Conservation (phyloP, 2,797 vertebrate genomes). For the Anniella stebbinsi region DNA sequence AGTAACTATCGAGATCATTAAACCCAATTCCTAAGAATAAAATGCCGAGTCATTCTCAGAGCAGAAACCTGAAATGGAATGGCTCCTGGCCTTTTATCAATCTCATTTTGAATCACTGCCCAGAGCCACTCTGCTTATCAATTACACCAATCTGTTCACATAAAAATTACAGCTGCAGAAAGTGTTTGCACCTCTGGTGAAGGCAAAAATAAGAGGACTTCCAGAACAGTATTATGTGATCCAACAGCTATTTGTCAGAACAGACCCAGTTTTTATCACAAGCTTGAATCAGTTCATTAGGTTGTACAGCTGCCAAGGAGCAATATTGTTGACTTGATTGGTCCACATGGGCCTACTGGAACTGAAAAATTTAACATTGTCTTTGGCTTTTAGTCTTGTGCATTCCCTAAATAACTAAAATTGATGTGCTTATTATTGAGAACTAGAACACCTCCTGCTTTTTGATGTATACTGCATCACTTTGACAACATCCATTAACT, state of each 20-base stretch:
- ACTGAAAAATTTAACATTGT: conserved; percentile 12
- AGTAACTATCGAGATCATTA: conserved; percentile 68
- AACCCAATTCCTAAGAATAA: conserved; percentile 60
- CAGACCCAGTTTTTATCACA: conserved; percentile 53
- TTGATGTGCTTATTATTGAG: conserved; percentile 33
- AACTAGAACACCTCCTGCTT: conserved; percentile 18
- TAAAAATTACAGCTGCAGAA: conserved; percentile 24
- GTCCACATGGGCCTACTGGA: conserved; percentile 13
- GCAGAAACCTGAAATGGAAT: conserved; percentile 52
- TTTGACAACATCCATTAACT: conserved; percentile 23
- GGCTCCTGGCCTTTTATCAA: conserved; percentile 48
- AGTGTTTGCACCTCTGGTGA: conserved; percentile 20
- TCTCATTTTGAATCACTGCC: conserved; percentile 41
- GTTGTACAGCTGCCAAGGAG: conserved; percentile 58
- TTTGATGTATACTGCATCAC: conserved; percentile 11
- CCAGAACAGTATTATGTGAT: accelerated
- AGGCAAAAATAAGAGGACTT: conserved; percentile 42
- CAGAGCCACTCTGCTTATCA: conserved; percentile 24
- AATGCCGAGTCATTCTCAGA: conserved; percentile 63
- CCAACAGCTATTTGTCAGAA: conserved; percentile 11
- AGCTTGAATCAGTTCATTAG: conserved; percentile 55
- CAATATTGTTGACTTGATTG: conserved; percentile 56
- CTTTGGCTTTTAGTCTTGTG: conserved; percentile 26
- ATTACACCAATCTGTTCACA: conserved; percentile 49
- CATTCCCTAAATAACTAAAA: conserved; percentile 19